Evolutionary conservation across 2,113 vertebrate species (phyloP).

Genomic region (Neodon shergylaensis): DNA sequence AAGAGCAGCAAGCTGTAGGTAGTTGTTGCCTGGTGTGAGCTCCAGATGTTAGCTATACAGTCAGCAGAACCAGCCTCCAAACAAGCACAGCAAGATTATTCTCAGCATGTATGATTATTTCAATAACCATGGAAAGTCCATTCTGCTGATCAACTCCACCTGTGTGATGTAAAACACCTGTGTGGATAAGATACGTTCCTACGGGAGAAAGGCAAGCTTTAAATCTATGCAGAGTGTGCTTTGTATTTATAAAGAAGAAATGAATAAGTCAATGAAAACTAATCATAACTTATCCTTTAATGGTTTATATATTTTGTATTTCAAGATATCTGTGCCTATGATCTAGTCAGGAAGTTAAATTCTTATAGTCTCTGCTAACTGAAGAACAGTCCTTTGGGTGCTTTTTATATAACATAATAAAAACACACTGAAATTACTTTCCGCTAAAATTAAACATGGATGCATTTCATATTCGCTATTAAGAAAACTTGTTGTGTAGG

Average conservation of each 20-base stretch:
- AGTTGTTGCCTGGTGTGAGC: constrained; percentile 52
- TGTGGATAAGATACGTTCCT: background rate
- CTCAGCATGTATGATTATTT: constrained; percentile 17
- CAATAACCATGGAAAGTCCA: constrained; percentile 36
- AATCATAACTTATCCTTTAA: background rate
- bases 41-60: constrained; percentile 56
- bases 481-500: constrained; percentile 50
- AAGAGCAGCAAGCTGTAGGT: constrained; percentile 29
- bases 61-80: background rate
- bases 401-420: constrained; percentile 27
- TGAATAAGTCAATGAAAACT: background rate
- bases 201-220: background rate
- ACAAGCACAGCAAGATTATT: background rate
- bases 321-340: background rate
- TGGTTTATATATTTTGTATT: background rate
- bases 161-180: constrained; percentile 26
- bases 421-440: constrained; percentile 68
- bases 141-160: constrained; percentile 49
- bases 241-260: constrained; percentile 25
- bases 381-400: background rate
- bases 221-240: background rate
- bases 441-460: constrained; percentile 60
- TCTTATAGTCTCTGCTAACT: background rate
- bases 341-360: background rate
- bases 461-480: constrained; percentile 67